Percentiles rank a stretch among this genome's conserved stretches.
Conservation (phyloP, 1,140 invertebrate genomes). For the Penaeus indicus region DNA sequence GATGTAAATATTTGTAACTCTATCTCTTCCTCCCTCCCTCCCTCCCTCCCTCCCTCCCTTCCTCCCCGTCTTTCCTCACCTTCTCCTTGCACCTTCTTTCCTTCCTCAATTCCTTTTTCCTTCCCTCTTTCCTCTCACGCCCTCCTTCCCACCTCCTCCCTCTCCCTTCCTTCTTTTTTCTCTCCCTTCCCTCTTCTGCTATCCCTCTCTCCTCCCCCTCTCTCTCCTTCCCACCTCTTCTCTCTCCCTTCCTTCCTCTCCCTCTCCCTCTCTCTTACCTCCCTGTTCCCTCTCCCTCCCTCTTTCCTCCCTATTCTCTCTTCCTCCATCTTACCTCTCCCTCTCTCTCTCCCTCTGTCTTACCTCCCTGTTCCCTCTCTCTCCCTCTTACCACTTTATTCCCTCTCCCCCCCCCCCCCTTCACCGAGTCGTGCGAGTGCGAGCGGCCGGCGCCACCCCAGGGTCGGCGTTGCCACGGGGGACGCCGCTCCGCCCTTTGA, state of each 20-base stretch:
- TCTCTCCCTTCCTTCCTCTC: not conserved
- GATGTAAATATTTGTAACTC: no score
- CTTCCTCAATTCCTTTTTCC: not conserved
- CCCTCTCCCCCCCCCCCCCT: not conserved
- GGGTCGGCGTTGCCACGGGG: no score
- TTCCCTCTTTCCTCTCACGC: not conserved
- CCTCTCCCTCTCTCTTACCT: not conserved
- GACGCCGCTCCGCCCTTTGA: no score
- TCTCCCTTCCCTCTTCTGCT: not conserved
- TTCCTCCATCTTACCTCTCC: not conserved
- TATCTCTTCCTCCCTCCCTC: not conserved
- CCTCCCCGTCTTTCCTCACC: conserved; percentile 1
- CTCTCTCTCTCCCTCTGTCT: not conserved
- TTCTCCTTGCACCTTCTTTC: conserved; percentile 17
- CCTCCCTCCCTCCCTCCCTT: not conserved
- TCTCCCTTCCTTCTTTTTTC: not conserved
- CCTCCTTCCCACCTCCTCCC: not conserved
- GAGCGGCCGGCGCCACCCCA: no score
- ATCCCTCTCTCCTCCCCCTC: not conserved
- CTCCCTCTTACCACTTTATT: not conserved
- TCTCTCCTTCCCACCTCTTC: not conserved
- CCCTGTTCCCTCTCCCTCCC: not conserved
- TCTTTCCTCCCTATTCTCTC: not conserved
- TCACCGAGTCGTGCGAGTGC: no score
- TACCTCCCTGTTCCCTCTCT: not conserved